Evolutionary conservation across 2,888 invertebrate genomes (phyloP).

Genomic region (Mesorhabditis spiculigera): DNA sequence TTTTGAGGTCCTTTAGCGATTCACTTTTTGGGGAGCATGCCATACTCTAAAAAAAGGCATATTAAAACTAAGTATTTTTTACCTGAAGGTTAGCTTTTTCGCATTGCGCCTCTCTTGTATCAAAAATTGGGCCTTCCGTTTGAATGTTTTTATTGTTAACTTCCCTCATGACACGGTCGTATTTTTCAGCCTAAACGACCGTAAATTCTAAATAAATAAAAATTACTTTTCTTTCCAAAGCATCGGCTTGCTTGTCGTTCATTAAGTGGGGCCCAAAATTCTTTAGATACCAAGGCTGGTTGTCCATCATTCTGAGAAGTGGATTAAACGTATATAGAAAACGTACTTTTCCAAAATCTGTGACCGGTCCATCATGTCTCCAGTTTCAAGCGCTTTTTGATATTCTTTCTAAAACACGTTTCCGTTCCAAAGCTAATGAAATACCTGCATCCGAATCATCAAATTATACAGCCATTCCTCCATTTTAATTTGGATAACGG

Average conservation of each 20-base stretch:
- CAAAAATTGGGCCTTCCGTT: constrained; percentile 25
- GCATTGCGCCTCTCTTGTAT: constrained; percentile 23
- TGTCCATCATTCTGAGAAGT: constrained; percentile 5
- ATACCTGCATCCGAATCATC: constrained; percentile 46
- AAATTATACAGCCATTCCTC: constrained; percentile 56
- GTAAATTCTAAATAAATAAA: background rate
- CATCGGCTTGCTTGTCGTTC: background rate
- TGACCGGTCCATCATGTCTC: constrained; percentile 21
- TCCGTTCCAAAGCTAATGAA: constrained; percentile 63
- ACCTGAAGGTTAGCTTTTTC: constrained; percentile 24
- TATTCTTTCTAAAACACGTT: constrained; percentile 42
- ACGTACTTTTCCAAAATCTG: constrained; percentile 4
- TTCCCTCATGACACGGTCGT: constrained; percentile 38
- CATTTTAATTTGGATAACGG: constrained; percentile 72
- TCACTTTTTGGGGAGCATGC: constrained; percentile 38
- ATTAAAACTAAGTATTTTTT: background rate
- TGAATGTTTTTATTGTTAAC: constrained; percentile 51
- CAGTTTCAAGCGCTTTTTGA: constrained; percentile 42
- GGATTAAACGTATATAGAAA: background rate
- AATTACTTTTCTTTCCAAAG: constrained; percentile 8
- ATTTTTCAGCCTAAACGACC: constrained; percentile 38
- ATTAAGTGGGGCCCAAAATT: background rate
- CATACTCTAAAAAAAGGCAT: constrained; percentile 29
- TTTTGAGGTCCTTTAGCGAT: constrained; percentile 16
- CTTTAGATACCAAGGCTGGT: background rate